phyloP scores from a whole-genome alignment of 2,797 vertebrate genomes.

The Scomberomorus guttatus region DNA sequence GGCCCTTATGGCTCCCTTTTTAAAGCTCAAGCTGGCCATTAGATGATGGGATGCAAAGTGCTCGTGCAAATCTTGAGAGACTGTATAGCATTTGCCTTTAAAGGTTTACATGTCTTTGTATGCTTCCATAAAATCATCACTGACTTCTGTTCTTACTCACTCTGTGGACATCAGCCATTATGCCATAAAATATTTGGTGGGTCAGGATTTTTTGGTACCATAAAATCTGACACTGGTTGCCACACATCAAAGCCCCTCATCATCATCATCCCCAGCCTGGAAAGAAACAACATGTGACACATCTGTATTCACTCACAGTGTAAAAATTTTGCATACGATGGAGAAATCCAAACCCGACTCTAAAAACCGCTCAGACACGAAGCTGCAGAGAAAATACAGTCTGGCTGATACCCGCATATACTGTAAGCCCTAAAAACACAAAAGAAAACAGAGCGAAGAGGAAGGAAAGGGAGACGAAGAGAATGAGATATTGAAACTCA shows the following conservation, averaged over 20 bases:
- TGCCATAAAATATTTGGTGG: conserved; percentile 1
- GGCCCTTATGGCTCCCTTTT: not conserved
- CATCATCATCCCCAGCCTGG: conserved; percentile 1
- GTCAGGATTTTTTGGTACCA: not conserved
- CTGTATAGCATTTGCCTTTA: not conserved
- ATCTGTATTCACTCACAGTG: conserved; percentile 22
- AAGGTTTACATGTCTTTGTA: not conserved
- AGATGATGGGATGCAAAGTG: not conserved
- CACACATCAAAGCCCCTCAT: conserved; percentile 1
- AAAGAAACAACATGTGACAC: conserved; percentile 2
- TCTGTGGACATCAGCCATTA: not conserved
- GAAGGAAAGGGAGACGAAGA: not conserved
- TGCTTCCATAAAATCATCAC: conserved; percentile 5
- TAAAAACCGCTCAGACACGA: not conserved
- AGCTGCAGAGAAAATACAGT: conserved; percentile 32
- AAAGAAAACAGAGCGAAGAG: conserved; percentile 6
- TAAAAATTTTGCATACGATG: not conserved
- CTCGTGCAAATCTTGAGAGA: not conserved
- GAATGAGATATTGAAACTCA: not conserved
- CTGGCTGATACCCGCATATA: conserved; percentile 14
- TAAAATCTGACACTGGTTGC: conserved; percentile 1
- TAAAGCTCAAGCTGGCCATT: not conserved
- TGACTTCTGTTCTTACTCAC: conserved; percentile 18
- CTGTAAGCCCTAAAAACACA: conserved; percentile 24
- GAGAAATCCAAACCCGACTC: conserved; percentile 8